Base-by-base conservation (phyloP, 1,140 invertebrate species). In the Drosophila lini region DNA sequence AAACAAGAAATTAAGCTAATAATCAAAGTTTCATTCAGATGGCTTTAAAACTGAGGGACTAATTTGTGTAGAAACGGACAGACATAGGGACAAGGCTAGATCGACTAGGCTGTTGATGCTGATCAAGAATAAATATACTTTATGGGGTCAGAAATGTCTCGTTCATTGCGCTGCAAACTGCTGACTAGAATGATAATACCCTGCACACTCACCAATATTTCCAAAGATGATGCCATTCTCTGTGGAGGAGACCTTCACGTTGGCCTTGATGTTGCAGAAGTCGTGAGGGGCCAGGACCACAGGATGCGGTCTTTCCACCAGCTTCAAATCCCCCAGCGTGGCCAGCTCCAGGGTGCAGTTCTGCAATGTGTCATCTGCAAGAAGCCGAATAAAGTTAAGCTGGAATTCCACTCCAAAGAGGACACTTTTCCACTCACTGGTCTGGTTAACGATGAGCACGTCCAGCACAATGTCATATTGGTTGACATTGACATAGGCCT, bases 221-320 rank as follows among this genome's bases (percentile, higher is more conserved):
- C 99, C 99, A 94, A 99, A 99, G 70, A 99, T 99, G 69, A 99
- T 98, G 56, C 98, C 99, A 93, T 99, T 99, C 93, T 99, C 99
- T 9, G 98, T 99, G 1, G 98, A 99, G 0, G 98, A 97, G 9
- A 94, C 95, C 93, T 98, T 98, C 11, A 98, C 97, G 92, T 98
- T 98, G 1, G 98, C 98, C 92, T 99, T 99, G 71, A 99, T 99
- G 91, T 99, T 98, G 77, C 98, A 97, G 93, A 99, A 99, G 93
- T 99, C 99, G 86, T 98, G 95, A 4, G 98, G 98, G 11, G 97
- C 98, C 42, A 99, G 93, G 38, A 99, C 98, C 42, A 99, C 95
- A 4, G 98, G 97, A 81, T 97, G 96, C 6, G 99, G 99, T 90
- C 99, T 97, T 93, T 99, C 99, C 16, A 99, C 98, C 25, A 99